Percentiles rank a stretch among this genome's conserved stretches.
Evolutionary conservation across 2,888 invertebrate genomes (phyloP).

Genomic region (Toxonevra muliebris): DNA sequence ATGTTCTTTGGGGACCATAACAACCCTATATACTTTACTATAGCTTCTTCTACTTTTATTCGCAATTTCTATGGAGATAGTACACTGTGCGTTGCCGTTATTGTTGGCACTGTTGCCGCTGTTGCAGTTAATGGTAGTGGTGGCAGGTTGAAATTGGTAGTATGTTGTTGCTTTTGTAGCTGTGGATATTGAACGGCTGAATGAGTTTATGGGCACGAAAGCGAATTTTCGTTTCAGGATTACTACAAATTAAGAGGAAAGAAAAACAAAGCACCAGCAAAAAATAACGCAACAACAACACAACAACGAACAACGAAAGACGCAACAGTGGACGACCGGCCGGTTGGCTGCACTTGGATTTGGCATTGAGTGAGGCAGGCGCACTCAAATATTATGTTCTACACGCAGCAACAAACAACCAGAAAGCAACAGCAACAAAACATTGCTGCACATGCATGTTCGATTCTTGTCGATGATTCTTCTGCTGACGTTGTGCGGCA

Average conservation of each 20-base stretch:
- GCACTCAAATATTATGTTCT: constrained; percentile 44
- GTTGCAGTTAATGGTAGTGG: constrained; percentile 13
- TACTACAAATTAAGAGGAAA: too few relatives aligned
- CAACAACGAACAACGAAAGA: neutral
- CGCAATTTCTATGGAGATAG: too few relatives aligned
- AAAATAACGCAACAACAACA: too few relatives aligned
- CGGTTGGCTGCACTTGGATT: neutral
- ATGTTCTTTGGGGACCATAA: too few relatives aligned
- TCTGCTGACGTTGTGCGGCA: constrained; percentile 14
- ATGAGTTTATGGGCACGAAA: constrained; percentile 54
- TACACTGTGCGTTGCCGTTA: neutral
- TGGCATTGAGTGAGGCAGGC: constrained; percentile 34
- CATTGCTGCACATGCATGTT: constrained; percentile 41
- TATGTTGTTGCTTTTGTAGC: neutral
- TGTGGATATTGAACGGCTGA: constrained; percentile 3
- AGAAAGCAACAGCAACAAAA: constrained; percentile 39
- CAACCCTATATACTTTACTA: too few relatives aligned
- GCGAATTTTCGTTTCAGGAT: constrained; percentile 45
- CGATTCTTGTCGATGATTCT: constrained; percentile 19
- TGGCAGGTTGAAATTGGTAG: constrained; percentile 10
- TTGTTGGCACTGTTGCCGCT: constrained; percentile 14
- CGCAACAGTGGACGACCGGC: neutral
- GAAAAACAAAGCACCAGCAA: too few relatives aligned
- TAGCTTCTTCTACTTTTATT: too few relatives aligned
- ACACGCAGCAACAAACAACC: constrained; percentile 43